phyloP scores from a whole-genome alignment of 2,797 vertebrate species.

The Harpagifer antarcticus region DNA sequence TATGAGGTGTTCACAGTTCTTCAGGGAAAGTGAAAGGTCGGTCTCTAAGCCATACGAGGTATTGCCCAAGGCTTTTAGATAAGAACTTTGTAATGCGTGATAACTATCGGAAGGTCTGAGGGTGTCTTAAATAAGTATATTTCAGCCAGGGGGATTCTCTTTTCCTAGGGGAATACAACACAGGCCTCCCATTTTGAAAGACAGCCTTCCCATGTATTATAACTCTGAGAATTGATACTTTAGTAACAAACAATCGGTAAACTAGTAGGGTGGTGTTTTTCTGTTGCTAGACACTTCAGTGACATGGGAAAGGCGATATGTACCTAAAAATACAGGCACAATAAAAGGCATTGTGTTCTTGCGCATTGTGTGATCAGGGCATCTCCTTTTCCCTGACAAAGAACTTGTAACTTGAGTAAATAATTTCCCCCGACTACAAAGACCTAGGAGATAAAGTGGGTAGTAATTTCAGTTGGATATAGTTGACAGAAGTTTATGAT shows the following conservation, averaged over 20 bases:
- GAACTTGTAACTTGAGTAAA: constrained; percentile 24
- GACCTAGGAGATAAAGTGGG: not conserved
- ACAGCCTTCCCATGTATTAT: not conserved
- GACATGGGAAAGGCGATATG: not conserved
- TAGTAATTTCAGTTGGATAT: constrained; percentile 26
- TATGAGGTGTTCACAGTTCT: constrained; percentile 55
- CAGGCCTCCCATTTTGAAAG: constrained; percentile 9
- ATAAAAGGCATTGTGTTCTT: not conserved
- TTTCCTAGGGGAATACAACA: constrained; percentile 8
- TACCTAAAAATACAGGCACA: not conserved
- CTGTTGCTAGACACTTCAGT: not conserved
- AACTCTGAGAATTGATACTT: constrained; percentile 4
- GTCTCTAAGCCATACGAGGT: constrained; percentile 39
- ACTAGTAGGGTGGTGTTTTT: not conserved
- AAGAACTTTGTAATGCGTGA: constrained; percentile 31
- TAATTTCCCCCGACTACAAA: constrained; percentile 5
- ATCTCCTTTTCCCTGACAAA: constrained; percentile 11
- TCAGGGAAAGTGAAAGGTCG: constrained; percentile 31
- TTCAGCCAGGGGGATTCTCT: not conserved
- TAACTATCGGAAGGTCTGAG: constrained; percentile 28
- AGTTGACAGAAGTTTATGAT: constrained; percentile 28
- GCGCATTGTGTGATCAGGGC: not conserved
- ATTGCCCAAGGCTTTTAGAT: constrained; percentile 33
- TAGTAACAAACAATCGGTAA: no score
- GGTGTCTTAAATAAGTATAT: constrained; percentile 11